These are phyloP conservation scores for Sinocyclocheilus grahami DNA, from an alignment of 2,113 vertebrate genomes.

Conservation along the genomic window DNA sequence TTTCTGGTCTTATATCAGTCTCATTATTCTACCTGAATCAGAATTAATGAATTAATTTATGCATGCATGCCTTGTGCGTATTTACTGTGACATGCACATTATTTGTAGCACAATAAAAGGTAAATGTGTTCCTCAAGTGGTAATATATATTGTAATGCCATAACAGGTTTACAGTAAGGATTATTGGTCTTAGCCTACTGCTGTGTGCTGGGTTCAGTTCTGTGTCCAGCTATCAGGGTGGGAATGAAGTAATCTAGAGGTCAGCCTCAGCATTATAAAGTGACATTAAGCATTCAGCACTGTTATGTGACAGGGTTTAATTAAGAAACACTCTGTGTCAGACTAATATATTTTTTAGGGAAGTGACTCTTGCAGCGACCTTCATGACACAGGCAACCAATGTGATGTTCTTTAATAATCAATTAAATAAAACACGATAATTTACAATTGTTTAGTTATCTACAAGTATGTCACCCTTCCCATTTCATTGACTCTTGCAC, in stretches of 20 bases:
- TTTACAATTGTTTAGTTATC: too few relatives aligned
- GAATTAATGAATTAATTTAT: background rate
- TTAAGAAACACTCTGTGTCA: too few relatives aligned
- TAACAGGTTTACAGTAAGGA: background rate
- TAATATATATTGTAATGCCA: background rate
- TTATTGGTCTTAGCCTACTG: background rate
- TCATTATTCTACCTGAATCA: background rate
- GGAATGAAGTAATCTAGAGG: background rate
- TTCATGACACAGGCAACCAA: too few relatives aligned
- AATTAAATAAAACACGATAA: too few relatives aligned
- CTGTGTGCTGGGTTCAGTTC: background rate
- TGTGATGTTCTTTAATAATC: too few relatives aligned
- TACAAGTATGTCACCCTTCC: too few relatives aligned
- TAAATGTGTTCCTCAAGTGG: background rate
- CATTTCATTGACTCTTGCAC: too few relatives aligned
- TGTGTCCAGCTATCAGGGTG: background rate
- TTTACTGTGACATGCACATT: background rate
- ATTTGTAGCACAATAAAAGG: background rate
- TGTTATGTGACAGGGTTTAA: background rate
- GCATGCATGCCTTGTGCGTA: background rate
- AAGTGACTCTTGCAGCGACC: too few relatives aligned
- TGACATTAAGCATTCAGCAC: background rate
- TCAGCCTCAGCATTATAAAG: background rate
- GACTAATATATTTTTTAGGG: too few relatives aligned
- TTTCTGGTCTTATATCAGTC: background rate